Percentiles rank a stretch among this genome's conserved stretches.
These are phyloP conservation scores for Liodrosophila aerea DNA, from an alignment of 2,888 invertebrate species.

Conservation along the genomic window DNA sequence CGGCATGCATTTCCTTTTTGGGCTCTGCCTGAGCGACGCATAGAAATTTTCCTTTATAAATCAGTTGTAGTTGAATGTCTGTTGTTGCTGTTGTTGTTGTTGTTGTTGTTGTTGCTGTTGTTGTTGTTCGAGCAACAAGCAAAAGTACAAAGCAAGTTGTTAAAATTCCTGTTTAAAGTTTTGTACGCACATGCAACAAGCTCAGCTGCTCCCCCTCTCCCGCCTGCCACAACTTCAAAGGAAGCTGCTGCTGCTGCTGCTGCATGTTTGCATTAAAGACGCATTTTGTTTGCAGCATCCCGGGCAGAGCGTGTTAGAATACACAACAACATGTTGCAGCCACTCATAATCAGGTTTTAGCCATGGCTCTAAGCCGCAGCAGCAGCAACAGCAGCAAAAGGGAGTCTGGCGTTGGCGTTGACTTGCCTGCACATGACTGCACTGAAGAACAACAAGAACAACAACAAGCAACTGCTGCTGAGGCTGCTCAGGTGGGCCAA, in stretches of 20 bases:
- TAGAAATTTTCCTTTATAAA: slow-evolving; percentile 73
- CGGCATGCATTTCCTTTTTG: slow-evolving; percentile 75
- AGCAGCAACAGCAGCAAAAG: slow-evolving; percentile 34
- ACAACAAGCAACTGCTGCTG: background rate
- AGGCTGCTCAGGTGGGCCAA: slow-evolving; percentile 69
- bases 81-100: slow-evolving; percentile 45
- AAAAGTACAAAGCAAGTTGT: slow-evolving; percentile 76
- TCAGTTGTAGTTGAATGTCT: slow-evolving; percentile 53
- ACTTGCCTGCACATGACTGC: slow-evolving; percentile 69
- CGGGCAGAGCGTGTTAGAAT: slow-evolving; percentile 72
- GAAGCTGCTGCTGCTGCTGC: slow-evolving; percentile 66
- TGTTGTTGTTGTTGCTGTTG: slow-evolving; percentile 39
- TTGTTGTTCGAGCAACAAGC: slow-evolving; percentile 55
- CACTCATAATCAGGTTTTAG: slow-evolving; percentile 76
- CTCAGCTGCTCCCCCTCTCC: slow-evolving; percentile 2
- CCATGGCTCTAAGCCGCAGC: slow-evolving; percentile 27
- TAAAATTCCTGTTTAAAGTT: slow-evolving; percentile 77
- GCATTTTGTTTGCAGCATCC: slow-evolving; percentile 74
- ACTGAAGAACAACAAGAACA: slow-evolving; percentile 43
- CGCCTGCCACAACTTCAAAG: slow-evolving; percentile 59
- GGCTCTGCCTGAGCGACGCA: slow-evolving; percentile 57
- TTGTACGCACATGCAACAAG: slow-evolving; percentile 76
- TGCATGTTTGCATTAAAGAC: slow-evolving; percentile 77
- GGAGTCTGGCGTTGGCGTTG: slow-evolving; percentile 58
- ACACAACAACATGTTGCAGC: slow-evolving; percentile 72